Evolutionary conservation across 2,113 vertebrate species (phyloP).

Genomic region (Rallus limicola): DNA sequence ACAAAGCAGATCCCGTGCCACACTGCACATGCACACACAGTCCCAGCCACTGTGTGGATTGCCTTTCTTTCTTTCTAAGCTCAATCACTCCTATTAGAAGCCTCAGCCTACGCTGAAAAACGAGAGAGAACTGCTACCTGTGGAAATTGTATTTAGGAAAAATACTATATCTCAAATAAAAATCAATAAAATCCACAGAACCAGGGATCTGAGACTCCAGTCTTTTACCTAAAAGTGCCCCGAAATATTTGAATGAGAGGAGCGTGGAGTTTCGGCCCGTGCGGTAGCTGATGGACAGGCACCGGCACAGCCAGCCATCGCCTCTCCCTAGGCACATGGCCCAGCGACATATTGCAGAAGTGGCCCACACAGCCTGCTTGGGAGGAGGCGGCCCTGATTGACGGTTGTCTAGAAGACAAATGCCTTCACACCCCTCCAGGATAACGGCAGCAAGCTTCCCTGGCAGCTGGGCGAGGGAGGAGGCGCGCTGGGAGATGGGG

Average conservation of each 20-base stretch:
- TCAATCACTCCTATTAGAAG: constrained; percentile 9
- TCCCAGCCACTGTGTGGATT: not conserved
- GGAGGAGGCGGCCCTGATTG: not conserved
- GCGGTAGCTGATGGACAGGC: not conserved
- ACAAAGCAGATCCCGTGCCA: not conserved
- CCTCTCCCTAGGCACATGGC: not conserved
- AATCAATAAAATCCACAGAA: not conserved
- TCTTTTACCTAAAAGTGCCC: not conserved
- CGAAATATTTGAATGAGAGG: not conserved
- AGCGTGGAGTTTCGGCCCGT: fast-evolving
- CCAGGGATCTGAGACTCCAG: not conserved
- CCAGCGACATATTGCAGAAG: not conserved
- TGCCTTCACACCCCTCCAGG: not conserved
- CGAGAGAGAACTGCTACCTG: not conserved
- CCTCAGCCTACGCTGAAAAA: not conserved
- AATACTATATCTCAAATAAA: not conserved
- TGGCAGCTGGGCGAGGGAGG: not conserved
- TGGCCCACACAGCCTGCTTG: not conserved
- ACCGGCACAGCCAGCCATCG: fast-evolving
- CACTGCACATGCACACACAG: not conserved
- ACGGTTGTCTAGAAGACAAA: not conserved
- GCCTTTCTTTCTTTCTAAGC: not conserved
- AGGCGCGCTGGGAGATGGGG: fast-evolving
- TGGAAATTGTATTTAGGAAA: not conserved
- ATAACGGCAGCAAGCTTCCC: not conserved